Evolutionary conservation across 2,113 vertebrate species (phyloP).

Genomic region (Eleginops maclovinus): DNA sequence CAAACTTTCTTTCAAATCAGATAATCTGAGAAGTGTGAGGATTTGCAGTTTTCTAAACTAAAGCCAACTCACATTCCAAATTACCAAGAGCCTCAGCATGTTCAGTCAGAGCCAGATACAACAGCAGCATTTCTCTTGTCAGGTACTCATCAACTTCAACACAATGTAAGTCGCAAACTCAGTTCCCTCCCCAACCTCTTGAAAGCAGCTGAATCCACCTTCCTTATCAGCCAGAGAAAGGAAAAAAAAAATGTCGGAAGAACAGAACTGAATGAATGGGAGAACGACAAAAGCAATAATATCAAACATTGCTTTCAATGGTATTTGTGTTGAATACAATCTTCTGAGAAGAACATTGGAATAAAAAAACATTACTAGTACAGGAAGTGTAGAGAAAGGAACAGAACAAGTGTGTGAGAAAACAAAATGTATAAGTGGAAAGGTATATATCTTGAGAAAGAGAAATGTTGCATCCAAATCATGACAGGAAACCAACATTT

Average conservation of each 20-base stretch:
- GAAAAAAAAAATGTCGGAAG: not conserved
- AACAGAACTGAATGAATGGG: constrained; percentile 4
- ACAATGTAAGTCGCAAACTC: constrained; percentile 19
- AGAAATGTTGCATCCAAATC: not conserved
- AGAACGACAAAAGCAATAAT: constrained; percentile 11
- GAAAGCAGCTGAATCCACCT: constrained; percentile 20
- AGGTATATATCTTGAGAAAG: not conserved
- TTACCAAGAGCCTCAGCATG: not conserved
- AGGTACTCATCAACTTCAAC: constrained; percentile 34
- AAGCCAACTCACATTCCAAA: not conserved
- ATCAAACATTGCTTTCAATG: constrained; percentile 10
- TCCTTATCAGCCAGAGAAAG: constrained; percentile 30
- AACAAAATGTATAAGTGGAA: not conserved
- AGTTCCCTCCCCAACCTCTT: constrained; percentile 16
- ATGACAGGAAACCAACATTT: constrained; percentile 6
- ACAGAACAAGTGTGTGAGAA: not conserved
- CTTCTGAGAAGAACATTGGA: not conserved
- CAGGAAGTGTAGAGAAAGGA: not conserved
- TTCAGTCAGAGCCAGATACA: constrained; percentile 22
- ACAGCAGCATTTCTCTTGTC: constrained; percentile 27
- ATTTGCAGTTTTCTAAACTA: not conserved
- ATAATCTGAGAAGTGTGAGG: not conserved
- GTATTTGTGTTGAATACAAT: constrained; percentile 13
- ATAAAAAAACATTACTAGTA: constrained; percentile 5
- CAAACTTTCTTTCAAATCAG: constrained; percentile 1